Base-by-base conservation (phyloP, 2,113 vertebrate genomes). In the Corythornis vintsioides region DNA sequence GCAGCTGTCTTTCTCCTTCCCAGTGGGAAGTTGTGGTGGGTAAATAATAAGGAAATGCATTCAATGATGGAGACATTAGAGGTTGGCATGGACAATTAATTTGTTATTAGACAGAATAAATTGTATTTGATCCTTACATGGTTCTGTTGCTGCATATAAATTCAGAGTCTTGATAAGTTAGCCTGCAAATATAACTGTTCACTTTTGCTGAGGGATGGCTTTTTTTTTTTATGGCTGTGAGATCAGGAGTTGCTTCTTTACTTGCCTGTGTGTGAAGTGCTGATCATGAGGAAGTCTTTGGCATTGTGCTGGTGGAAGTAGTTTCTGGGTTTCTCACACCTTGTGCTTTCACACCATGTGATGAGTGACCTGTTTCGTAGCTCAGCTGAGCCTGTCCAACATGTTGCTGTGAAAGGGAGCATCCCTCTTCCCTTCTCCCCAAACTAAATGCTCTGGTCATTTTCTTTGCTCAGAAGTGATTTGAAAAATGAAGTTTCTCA, bases 61-160 rank as follows among this genome's bases (percentile, higher is more conserved):
- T 94, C 95, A 92, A 86, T 92, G 92, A 96, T 92, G 92, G 93
- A 96, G 91, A 94, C 91, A 86, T 96, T 96, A 96, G 92, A 94
- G 85, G 94, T 94, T 96, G 95, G 92, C 82, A 83, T 92, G 95
- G 91, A 93, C 94, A 96, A 96, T 96, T 96, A 95, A 96, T 96
- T 96, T 95, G 94, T 96, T 96, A 96, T 95, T 96, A 92, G 94
- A 94, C 75, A 87, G 95, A 96, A 95, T 94, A 95, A 96, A 95
- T 96, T 95, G 96, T 89, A 93, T 96, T 96, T 96, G 94, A 93
- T 95, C 94, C 91, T 87, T 92, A 53, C 94, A 83, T 89, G 94
- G 47, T 87, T 94, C 67, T 94, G 89, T 80, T 93, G 84, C 91
- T 91, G 91, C 92, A 91, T 92, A 42, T 89, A 64, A 94, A 96